A percentile compares a stretch with the other conserved stretches of the same genome.
Conservation (phyloP, 2,888 invertebrate species). For the Rhogogaster chlorosoma region DNA sequence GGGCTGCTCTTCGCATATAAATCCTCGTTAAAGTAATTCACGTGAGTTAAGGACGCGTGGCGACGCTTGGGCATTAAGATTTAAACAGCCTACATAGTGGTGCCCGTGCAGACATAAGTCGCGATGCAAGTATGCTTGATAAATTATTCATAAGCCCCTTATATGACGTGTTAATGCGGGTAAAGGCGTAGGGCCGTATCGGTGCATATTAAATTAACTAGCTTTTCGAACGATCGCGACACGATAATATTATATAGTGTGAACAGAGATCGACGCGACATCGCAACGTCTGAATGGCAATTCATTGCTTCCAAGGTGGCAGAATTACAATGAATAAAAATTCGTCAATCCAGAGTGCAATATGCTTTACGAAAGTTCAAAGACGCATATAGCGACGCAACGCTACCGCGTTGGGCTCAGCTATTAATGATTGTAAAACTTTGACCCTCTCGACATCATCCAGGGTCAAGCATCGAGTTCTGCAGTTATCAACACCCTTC, state of each 20-base stretch:
- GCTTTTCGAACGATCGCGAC: neutral
- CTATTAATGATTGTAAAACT: neutral
- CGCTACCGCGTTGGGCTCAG: neutral
- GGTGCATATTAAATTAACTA: neutral
- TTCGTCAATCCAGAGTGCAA: neutral
- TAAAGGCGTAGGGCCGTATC: neutral
- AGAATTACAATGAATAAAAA: neutral
- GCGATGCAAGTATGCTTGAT: neutral
- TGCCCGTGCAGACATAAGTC: neutral
- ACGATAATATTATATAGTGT: neutral
- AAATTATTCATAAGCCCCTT: conserved; percentile 18
- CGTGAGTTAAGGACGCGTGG: conserved; percentile 33
- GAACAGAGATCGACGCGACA: neutral
- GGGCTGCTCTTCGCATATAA: conserved; percentile 21
- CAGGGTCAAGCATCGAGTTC: neutral
- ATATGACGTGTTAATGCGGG: neutral
- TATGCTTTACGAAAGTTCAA: neutral
- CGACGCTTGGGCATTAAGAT: conserved; percentile 17
- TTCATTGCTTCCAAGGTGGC: neutral
- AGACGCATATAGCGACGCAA: neutral
- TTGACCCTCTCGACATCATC: neutral
- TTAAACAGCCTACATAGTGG: neutral
- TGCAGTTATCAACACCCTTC: neutral
- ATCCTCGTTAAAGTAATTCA: conserved; percentile 20
- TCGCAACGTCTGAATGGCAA: neutral